Evolutionary conservation across 2,888 invertebrate species (phyloP).

Genomic region (Nymphalis urticae): DNA sequence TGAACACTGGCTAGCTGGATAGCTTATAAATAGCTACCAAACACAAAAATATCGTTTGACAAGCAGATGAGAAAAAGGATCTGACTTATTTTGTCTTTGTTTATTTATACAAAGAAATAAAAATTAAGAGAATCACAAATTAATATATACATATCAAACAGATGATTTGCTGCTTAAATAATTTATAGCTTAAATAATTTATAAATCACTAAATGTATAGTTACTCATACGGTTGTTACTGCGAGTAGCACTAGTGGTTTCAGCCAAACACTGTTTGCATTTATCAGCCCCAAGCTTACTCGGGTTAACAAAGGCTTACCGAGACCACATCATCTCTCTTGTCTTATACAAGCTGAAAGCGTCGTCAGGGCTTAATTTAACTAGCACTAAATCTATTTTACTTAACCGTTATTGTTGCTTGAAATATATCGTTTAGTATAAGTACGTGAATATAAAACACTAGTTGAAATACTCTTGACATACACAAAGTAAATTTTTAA

Average conservation of each 20-base stretch:
- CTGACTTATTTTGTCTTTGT: too few relatives aligned
- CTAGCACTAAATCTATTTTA: slow-evolving; percentile 13
- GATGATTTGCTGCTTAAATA: too few relatives aligned
- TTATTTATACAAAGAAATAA: too few relatives aligned
- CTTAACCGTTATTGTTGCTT: slow-evolving; percentile 7
- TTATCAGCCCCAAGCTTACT: slow-evolving; percentile 32
- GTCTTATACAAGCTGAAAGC: slow-evolving; percentile 28
- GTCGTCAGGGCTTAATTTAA: slow-evolving; percentile 22
- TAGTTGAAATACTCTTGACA: slow-evolving; percentile 1
- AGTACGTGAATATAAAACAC: neutral
- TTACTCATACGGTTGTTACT: neutral
- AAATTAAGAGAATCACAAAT: too few relatives aligned
- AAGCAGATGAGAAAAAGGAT: too few relatives aligned
- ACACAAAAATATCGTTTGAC: too few relatives aligned
- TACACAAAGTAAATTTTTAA: slow-evolving; percentile 11
- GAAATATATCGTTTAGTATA: neutral
- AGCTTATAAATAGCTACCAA: too few relatives aligned
- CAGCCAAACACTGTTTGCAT: slow-evolving; percentile 19
- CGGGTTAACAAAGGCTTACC: slow-evolving; percentile 34
- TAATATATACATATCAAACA: too few relatives aligned
- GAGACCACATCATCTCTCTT: slow-evolving; percentile 32
- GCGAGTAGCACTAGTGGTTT: slow-evolving; percentile 16
- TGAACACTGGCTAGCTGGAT: too few relatives aligned
- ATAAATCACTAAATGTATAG: neutral
- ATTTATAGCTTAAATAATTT: too few relatives aligned